A percentile compares a stretch with the other conserved stretches of the same genome.
These are phyloP conservation scores for Troilus luridus DNA, from an alignment of 2,888 invertebrate genomes.

Conservation along the genomic window DNA sequence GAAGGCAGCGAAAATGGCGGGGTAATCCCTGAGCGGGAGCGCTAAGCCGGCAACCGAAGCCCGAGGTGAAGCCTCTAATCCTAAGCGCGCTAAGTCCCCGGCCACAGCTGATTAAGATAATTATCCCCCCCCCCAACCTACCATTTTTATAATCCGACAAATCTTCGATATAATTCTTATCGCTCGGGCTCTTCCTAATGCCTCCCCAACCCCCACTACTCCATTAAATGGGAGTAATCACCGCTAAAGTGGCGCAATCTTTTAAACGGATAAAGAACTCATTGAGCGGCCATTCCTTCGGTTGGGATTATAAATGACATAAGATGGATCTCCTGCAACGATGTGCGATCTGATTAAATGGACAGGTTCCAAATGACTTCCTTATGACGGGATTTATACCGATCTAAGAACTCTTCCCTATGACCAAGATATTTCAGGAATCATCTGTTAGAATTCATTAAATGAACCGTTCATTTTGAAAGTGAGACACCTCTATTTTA, in stretches of 20 bases:
- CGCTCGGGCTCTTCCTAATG: background rate
- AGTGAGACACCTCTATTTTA: too few relatives aligned
- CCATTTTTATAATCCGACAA: background rate
- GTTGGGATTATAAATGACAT: background rate
- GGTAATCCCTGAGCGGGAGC: background rate
- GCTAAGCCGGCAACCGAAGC: background rate
- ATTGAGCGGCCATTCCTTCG: background rate
- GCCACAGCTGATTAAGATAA: background rate
- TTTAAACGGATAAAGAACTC: background rate
- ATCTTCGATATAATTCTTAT: background rate
- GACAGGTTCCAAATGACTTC: background rate
- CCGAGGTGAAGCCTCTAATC: background rate
- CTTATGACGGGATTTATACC: background rate
- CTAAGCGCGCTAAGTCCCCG: background rate
- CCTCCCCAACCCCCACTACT: background rate
- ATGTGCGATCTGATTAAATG: background rate
- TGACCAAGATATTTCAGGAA: too few relatives aligned
- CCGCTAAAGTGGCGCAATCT: background rate
- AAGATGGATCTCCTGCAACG: background rate
- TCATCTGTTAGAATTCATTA: too few relatives aligned
- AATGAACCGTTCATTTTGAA: too few relatives aligned
- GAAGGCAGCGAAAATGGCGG: background rate
- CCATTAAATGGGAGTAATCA: constrained; percentile 11
- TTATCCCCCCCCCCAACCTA: background rate
- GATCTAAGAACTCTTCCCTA: background rate